Conservation (phyloP, 2,797 vertebrate species). For the Cynopterus sphinx region DNA sequence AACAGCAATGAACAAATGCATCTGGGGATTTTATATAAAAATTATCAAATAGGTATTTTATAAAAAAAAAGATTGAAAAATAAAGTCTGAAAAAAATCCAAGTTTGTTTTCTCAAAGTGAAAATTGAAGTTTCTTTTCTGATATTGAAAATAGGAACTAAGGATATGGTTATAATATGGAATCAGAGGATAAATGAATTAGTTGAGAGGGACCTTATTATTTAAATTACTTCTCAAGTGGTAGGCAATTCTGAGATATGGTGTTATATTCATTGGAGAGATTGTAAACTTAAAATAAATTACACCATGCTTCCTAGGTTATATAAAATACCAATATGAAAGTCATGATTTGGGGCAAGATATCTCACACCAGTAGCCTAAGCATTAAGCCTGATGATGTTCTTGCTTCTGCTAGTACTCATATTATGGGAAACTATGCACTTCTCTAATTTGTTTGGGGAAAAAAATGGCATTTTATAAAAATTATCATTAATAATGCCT, state of each 20-base stretch:
- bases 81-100: conserved; percentile 17
- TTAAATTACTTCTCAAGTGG: conserved; percentile 7
- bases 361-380: background rate
- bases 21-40: conserved; percentile 1
- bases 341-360: background rate
- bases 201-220: background rate
- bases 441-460: background rate
- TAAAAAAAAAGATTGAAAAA: background rate
- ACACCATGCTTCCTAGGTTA: background rate
- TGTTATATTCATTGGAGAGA: background rate
- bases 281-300: background rate
- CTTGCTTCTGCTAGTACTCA: background rate
- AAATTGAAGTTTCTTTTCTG: background rate
- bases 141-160: background rate
- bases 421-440: background rate
- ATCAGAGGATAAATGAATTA: background rate
- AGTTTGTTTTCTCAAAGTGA: background rate
- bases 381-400: background rate
- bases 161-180: background rate
- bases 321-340: background rate
- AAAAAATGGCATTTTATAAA: background rate
- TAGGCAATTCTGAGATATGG: background rate
- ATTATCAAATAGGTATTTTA: background rate
- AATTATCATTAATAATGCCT: background rate
- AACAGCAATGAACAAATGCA: background rate